Conservation (phyloP, 2,888 invertebrate species). For the Leptinotarsa rubiginosa region DNA sequence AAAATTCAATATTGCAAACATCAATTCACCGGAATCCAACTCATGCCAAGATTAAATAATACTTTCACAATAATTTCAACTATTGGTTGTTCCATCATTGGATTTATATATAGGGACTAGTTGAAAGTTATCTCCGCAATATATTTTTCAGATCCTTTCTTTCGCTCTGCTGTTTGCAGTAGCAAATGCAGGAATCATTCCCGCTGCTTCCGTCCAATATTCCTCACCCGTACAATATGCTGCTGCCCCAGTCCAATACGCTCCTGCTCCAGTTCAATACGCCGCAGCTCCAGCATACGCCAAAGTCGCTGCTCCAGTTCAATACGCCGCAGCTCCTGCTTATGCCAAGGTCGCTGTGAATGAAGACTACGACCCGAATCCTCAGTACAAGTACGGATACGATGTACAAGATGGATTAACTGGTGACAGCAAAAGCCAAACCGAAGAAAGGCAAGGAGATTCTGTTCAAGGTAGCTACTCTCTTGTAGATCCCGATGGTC, state of each 20-base stretch:
- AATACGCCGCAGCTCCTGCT: conserved; percentile 50
- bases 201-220: conserved; percentile 15
- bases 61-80: no score
- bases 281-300: conserved; percentile 52
- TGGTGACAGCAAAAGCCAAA: conserved; percentile 64
- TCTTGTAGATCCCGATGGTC: conserved; percentile 69
- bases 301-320: conserved; percentile 33
- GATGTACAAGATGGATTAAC: conserved; percentile 70
- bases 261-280: conserved; percentile 27
- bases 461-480: conserved; percentile 70
- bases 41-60: no score
- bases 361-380: conserved; percentile 68
- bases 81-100: no score
- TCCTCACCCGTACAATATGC: conserved; percentile 10
- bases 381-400: conserved; percentile 71
- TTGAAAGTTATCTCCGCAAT: background rate
- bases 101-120: no score
- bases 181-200: conserved; percentile 32
- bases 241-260: conserved; percentile 1
- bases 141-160: conserved; percentile 40
- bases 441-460: conserved; percentile 69
- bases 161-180: conserved; percentile 40
- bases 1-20: no score
- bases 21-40: no score
- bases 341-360: conserved; percentile 43